Conservation (phyloP, 1,140 invertebrate genomes). For the Drosophila lowei region DNA sequence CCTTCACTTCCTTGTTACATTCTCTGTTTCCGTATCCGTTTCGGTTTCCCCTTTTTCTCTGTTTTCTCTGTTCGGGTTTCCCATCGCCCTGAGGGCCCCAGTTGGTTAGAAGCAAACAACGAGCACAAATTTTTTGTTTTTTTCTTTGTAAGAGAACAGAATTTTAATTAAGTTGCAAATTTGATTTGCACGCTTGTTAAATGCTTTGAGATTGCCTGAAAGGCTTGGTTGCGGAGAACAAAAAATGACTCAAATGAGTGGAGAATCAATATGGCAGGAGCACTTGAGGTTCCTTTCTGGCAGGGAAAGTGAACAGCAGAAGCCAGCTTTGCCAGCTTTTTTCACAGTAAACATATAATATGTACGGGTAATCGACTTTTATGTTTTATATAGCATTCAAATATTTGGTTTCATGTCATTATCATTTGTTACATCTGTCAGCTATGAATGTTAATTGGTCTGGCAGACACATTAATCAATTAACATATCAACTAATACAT, state of each 20-base stretch:
- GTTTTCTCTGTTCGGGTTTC: slow-evolving; percentile 31
- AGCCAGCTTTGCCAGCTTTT: no score
- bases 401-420: not conserved
- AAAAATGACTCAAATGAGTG: slow-evolving; percentile 8
- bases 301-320: no score
- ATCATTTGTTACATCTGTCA: not conserved
- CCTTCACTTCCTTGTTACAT: not conserved
- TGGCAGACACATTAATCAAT: slow-evolving; percentile 8
- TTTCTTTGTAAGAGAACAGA: slow-evolving; percentile 56
- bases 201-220: slow-evolving; percentile 39
- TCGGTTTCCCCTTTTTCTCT: slow-evolving; percentile 36
- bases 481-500: not conserved
- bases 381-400: no score
- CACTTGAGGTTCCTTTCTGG: no score
- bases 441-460: slow-evolving; percentile 6
- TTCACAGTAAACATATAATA: no score
- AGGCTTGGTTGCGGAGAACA: not conserved
- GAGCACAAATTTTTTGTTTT: slow-evolving; percentile 29
- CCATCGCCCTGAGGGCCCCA: slow-evolving; percentile 9
- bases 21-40: slow-evolving; percentile 13
- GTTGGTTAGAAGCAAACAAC: slow-evolving; percentile 28
- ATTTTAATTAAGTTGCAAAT: slow-evolving; percentile 79
- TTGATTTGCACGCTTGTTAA: slow-evolving; percentile 74
- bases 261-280: not conserved
- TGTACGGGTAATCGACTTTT: no score